phyloP scores from a whole-genome alignment of 2,113 vertebrate genomes.

The Ahaetulla prasina region DNA sequence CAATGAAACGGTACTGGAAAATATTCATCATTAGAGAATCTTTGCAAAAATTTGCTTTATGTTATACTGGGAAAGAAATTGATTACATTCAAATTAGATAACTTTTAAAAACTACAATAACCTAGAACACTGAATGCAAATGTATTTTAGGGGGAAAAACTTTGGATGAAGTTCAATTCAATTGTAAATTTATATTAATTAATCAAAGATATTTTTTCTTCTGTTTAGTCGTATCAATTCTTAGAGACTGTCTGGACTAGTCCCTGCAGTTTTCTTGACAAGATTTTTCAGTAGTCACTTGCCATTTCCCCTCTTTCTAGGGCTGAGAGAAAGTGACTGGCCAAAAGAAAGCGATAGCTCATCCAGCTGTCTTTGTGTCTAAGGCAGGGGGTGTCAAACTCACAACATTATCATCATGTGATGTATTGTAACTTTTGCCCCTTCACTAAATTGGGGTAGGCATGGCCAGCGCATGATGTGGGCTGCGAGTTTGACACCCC shows the following conservation, averaged over 20 bases:
- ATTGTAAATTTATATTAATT: not conserved
- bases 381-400: not conserved
- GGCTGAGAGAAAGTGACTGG: not conserved
- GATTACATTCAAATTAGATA: not conserved
- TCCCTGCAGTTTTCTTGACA: not conserved
- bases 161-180: not conserved
- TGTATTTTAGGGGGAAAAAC: not conserved
- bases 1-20: slow-evolving; percentile 86
- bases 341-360: not conserved
- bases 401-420: no score
- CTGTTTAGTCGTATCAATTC: not conserved
- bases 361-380: not conserved
- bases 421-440: no score
- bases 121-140: not conserved
- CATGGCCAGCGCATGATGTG: no score
- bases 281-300: not conserved
- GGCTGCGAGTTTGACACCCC: no score
- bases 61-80: not conserved
- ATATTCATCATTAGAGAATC: accelerated
- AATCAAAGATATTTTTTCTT: not conserved
- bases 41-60: not conserved
- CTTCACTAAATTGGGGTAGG: no score
- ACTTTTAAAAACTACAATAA: not conserved
- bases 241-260: not conserved
- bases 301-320: not conserved